Evolutionary conservation across 2,797 vertebrate species (phyloP).

Genomic region (Ciconia nigra): DNA sequence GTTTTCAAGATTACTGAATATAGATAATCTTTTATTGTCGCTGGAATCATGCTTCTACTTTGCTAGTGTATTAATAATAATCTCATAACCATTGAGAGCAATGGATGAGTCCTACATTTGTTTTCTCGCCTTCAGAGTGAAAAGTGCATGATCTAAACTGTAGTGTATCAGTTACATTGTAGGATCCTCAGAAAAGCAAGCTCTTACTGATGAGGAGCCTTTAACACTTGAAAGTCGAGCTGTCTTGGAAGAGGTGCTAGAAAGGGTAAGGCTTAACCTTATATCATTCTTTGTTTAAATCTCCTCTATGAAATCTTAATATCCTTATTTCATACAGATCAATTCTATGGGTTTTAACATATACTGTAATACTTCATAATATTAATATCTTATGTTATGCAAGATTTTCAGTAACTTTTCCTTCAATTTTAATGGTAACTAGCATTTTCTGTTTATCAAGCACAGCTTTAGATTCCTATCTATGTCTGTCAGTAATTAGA

Average conservation of each 20-base stretch:
- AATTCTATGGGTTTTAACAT: neutral
- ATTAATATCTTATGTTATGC: neutral
- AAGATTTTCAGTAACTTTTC: neutral
- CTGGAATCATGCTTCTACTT: neutral
- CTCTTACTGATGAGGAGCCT: constrained; percentile 75
- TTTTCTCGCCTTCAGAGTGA: neutral
- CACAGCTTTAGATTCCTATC: neutral
- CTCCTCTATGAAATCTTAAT: neutral
- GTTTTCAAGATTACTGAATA: neutral
- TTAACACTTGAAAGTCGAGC: constrained; percentile 83
- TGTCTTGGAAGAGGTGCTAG: constrained; percentile 79
- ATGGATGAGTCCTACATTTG: neutral
- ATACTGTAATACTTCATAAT: neutral
- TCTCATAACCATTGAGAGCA: neutral
- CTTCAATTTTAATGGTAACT: neutral
- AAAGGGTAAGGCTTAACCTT: constrained; percentile 76
- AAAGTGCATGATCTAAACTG: neutral
- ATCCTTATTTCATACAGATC: neutral
- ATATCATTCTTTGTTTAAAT: neutral
- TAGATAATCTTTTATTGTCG: neutral
- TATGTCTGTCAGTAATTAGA: neutral
- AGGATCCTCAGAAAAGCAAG: constrained; percentile 80
- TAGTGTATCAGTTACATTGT: constrained; percentile 79
- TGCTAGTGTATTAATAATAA: neutral
- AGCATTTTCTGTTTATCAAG: neutral